A percentile compares a stretch with the other conserved stretches of the same genome.
These are phyloP conservation scores for Enteromius afrohamiltoni DNA, from an alignment of 2,797 vertebrate species.

Conservation along the genomic window DNA sequence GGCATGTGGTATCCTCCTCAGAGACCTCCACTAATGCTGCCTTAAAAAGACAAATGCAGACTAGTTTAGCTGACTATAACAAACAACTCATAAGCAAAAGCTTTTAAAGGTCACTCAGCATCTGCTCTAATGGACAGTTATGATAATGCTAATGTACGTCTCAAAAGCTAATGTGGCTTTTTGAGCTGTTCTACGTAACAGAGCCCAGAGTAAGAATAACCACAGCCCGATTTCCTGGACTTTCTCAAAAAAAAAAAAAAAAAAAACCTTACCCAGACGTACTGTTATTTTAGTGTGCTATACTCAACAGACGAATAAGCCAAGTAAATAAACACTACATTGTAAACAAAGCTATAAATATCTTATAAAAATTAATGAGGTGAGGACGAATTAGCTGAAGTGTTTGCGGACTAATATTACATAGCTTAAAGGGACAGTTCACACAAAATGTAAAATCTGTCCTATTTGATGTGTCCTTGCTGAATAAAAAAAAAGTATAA, in stretches of 20 bases:
- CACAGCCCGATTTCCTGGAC: neutral
- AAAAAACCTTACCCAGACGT: neutral
- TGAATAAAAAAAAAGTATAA: neutral
- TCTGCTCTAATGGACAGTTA: slow-evolving; percentile 41
- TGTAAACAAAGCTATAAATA: slow-evolving; percentile 26
- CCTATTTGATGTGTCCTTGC: neutral
- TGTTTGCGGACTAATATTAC: neutral
- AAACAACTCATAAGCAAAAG: slow-evolving; percentile 27
- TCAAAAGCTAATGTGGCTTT: slow-evolving; percentile 32
- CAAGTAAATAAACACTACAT: slow-evolving; percentile 24
- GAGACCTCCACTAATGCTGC: slow-evolving; percentile 26
- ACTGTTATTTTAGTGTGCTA: slow-evolving; percentile 19
- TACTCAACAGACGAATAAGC: neutral
- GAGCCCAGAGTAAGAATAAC: slow-evolving; percentile 15
- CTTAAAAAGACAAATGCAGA: slow-evolving; percentile 25
- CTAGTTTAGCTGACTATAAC: slow-evolving; percentile 27
- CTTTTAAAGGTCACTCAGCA: slow-evolving; percentile 45
- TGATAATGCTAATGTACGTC: slow-evolving; percentile 40
- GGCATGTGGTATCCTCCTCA: neutral
- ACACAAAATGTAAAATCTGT: neutral
- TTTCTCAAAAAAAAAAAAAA: neutral
- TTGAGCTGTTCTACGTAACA: neutral
- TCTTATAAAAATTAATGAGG: slow-evolving; percentile 10
- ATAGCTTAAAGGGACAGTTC: neutral
- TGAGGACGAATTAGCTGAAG: neutral